phyloP scores from a whole-genome alignment of 2,797 vertebrate genomes.

The Catostomus latipinnis region DNA sequence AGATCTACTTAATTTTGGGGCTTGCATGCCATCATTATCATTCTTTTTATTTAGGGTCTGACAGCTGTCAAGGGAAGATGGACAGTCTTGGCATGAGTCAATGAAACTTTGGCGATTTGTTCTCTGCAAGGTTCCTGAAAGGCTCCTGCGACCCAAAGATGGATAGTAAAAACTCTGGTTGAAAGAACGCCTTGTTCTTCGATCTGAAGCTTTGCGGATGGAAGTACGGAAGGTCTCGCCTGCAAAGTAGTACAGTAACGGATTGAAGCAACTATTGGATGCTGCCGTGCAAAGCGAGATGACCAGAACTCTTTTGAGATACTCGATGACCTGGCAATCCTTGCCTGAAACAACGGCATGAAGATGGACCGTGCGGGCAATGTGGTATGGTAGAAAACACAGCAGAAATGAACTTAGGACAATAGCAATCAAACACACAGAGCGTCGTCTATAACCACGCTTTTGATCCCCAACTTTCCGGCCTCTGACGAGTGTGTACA shows the following conservation, averaged over 20 bases:
- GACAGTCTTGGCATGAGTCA: neutral
- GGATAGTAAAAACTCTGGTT: neutral
- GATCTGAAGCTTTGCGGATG: conserved; percentile 10
- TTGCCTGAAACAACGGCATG: conserved; percentile 44
- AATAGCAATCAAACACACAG: conserved; percentile 64
- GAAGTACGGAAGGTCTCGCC: conserved; percentile 67
- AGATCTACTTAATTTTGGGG: too few relatives aligned
- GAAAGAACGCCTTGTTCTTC: neutral
- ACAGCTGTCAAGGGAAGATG: neutral
- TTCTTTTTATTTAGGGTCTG: neutral
- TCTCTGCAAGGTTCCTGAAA: neutral
- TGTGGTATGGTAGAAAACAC: conserved; percentile 78
- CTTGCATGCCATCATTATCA: neutral
- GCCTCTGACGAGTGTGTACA: conserved; percentile 23
- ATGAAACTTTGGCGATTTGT: neutral
- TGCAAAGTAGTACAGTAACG: conserved; percentile 77
- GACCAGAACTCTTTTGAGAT: conserved; percentile 63
- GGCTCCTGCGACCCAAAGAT: neutral
- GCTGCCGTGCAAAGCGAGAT: conserved; percentile 74
- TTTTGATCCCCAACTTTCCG: rapidly evolving
- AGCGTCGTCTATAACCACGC: neutral
- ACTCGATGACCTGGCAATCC: conserved; percentile 41
- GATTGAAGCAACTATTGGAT: conserved; percentile 75
- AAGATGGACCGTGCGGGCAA: conserved; percentile 69
- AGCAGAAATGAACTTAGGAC: conserved; percentile 73